phyloP scores from a whole-genome alignment of 2,888 invertebrate species.

The Blastobasis lacticolella region DNA sequence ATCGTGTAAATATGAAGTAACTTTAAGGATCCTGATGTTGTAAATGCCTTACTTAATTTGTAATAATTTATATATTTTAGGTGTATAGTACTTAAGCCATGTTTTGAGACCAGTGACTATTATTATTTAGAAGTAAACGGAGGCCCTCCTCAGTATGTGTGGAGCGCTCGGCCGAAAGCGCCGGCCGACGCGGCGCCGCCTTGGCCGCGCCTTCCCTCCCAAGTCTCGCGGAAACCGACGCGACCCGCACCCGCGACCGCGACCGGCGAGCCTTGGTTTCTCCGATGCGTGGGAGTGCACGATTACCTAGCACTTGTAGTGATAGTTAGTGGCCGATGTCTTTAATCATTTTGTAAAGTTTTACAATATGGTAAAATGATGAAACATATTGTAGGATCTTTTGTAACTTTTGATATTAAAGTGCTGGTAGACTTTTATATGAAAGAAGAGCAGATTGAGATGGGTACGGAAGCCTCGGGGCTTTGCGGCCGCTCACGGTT shows the following conservation, averaged over 20 bases:
- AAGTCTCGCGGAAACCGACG: too few species aligned
- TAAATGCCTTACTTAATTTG: constrained; percentile 75
- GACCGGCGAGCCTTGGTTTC: constrained; percentile 49
- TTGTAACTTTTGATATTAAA: constrained; percentile 72
- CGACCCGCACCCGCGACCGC: too few species aligned
- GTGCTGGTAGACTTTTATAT: constrained; percentile 61
- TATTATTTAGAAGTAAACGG: constrained; percentile 66
- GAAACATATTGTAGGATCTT: constrained; percentile 61
- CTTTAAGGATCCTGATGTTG: constrained; percentile 68
- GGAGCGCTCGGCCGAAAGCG: constrained; percentile 33
- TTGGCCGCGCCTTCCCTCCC: constrained; percentile 44
- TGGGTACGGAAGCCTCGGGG: constrained; percentile 57
- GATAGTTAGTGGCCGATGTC: constrained; percentile 44
- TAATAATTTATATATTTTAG: constrained; percentile 75
- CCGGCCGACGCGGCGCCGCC: constrained; percentile 48
- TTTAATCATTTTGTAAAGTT: constrained; percentile 59
- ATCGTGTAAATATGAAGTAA: constrained; percentile 67
- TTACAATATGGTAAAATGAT: constrained; percentile 52
- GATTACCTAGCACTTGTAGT: constrained; percentile 58
- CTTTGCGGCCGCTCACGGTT: constrained; percentile 50
- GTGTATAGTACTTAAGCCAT: constrained; percentile 75
- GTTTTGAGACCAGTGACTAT: constrained; percentile 74
- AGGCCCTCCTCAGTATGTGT: constrained; percentile 34
- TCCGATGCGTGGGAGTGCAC: constrained; percentile 48
- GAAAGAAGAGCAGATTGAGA: constrained; percentile 49